Evolutionary conservation across 2,113 vertebrate genomes (phyloP).

Genomic region (Chunga burmeisteri): DNA sequence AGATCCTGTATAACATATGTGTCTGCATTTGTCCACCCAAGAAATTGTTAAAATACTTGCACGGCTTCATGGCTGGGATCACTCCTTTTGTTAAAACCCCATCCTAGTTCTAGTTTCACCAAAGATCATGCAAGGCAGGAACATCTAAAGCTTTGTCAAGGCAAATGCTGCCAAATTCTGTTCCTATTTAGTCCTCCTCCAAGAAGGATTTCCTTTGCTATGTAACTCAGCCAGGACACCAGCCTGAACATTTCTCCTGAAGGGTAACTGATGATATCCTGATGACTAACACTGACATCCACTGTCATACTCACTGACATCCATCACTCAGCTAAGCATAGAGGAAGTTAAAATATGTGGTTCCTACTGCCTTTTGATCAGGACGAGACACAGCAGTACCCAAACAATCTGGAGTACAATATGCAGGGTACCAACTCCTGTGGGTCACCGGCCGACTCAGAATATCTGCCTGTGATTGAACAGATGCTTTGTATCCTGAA

Average conservation of each 20-base stretch:
- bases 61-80: not conserved
- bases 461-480: not conserved
- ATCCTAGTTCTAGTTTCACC: not conserved
- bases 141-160: not conserved
- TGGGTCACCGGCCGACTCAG: not conserved
- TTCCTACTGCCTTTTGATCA: not conserved
- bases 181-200: not conserved
- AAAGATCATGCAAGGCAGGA: not conserved
- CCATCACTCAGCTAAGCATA: not conserved
- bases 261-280: not conserved
- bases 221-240: not conserved
- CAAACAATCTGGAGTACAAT: not conserved
- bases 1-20: not conserved
- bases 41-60: not conserved
- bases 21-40: not conserved
- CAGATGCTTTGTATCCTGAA: not conserved
- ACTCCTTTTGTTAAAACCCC: not conserved
- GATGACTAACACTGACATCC: not conserved
- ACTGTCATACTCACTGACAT: not conserved
- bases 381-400: not conserved
- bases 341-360: not conserved
- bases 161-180: not conserved
- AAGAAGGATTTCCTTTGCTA: not conserved
- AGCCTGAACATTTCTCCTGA: not conserved
- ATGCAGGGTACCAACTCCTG: not conserved